Conservation (phyloP, 37 sponge, comb jelly and placozoan species). For the Axinella damicornis region DNA sequence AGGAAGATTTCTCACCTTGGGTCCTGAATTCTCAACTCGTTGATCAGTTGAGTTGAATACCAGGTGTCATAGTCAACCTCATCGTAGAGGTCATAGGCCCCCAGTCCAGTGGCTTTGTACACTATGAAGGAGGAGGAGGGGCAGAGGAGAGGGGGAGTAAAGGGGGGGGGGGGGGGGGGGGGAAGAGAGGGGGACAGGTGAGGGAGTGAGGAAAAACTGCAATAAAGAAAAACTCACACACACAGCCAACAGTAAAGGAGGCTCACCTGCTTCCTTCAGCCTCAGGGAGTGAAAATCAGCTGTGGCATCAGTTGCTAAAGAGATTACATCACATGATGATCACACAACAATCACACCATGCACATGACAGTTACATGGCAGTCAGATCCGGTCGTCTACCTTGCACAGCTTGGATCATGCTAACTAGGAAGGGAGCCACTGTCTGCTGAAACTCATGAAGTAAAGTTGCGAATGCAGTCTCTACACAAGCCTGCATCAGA, state of each 20-base stretch:
- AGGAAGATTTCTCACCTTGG: constrained; percentile 37
- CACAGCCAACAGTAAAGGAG: background rate
- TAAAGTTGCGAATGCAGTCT: constrained; percentile 59
- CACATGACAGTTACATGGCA: background rate
- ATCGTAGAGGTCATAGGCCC: constrained; percentile 84
- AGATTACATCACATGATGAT: background rate
- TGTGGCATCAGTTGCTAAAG: constrained; percentile 5
- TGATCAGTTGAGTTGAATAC: constrained; percentile 70
- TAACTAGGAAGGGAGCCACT: constrained; percentile 51
- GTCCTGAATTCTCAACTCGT: constrained; percentile 65
- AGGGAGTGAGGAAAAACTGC: background rate
- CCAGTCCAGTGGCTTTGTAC: constrained; percentile 78
- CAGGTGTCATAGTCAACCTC: constrained; percentile 80
- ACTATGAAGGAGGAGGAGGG: constrained; percentile 43
- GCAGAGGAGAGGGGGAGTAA: background rate
- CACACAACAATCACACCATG: background rate
- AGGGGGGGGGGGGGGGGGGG: background rate
- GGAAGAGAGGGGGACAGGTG: too few relatives aligned
- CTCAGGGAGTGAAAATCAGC: constrained; percentile 34
- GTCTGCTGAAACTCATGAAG: constrained; percentile 63
- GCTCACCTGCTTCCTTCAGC: constrained; percentile 73
- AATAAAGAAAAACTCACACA: background rate
- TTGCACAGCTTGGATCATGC: constrained; percentile 69
- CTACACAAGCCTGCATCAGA: constrained; percentile 65
- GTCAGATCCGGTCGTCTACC: too few relatives aligned